phyloP scores from a whole-genome alignment of 2,113 vertebrate genomes.

The Mesocricetus auratus region DNA sequence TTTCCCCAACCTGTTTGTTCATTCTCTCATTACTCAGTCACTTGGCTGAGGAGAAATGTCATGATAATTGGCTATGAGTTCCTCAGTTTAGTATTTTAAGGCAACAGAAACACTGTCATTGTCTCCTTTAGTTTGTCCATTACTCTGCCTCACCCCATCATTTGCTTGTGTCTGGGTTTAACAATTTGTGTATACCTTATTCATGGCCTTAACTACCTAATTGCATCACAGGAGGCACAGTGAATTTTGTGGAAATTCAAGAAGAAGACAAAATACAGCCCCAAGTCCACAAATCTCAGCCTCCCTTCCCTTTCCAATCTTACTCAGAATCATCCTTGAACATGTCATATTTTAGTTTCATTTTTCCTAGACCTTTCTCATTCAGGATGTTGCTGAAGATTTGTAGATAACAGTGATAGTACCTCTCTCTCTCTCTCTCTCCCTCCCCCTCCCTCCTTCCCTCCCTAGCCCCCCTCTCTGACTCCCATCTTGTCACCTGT shows the following conservation, averaged over 20 bases:
- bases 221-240: not conserved
- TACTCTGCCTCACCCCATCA: not conserved
- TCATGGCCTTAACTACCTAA: not conserved
- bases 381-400: not conserved
- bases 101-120: not conserved
- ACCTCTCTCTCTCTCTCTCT: too few relatives aligned
- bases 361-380: not conserved
- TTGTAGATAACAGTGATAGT: not conserved
- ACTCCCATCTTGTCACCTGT: not conserved
- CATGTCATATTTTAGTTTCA: not conserved
- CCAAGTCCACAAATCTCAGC: not conserved
- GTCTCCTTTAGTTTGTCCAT: not conserved
- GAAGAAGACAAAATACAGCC: not conserved
- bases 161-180: not conserved
- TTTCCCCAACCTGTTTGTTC: constrained; percentile 18
- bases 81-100: constrained; percentile 39
- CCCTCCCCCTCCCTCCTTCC: too few relatives aligned
- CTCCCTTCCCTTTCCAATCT: not conserved
- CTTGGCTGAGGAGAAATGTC: constrained; percentile 72
- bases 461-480: not conserved
- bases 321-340: not conserved
- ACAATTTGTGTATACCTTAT: not conserved
- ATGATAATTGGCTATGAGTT: constrained; percentile 33
- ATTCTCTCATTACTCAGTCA: constrained; percentile 54
- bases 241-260: constrained; percentile 14